Base-by-base conservation (phyloP, 2,113 vertebrate genomes). In the Melospiza melodia region DNA sequence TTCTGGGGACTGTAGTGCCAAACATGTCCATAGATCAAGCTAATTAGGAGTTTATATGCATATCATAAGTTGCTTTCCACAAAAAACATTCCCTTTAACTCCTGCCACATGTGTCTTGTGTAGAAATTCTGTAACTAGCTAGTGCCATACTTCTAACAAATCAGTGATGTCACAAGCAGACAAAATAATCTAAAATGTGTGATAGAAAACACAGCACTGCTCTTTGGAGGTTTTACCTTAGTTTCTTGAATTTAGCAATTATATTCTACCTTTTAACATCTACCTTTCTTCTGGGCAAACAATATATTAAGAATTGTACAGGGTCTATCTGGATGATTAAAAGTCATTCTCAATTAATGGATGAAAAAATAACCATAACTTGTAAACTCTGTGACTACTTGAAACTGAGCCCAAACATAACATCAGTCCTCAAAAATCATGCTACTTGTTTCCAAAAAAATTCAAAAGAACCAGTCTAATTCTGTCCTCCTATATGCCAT, bases 401-500 rank as follows among this genome's bases (percentile, higher is more conserved):
- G 51, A 91, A 93, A 62, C 27, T 58, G 22, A 89, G 24, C 5
- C 13, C 19, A 35, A 77, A 61, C 7, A 10, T 55, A 72, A 68
- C 44, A 52, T 48, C 41, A 43, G n/a, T 41, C 31, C 9, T 68
- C 52, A 82, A 93, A 72, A 48, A 55, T 43, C 11, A 39, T 16
- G 7, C 21, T 74, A 11, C 3, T 41, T 85, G 4, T n/a, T 83
- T 76, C 35, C 23, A 65, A 90, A 86, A 46, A 48, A 33, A 20
- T 6, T 0, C 19, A 61, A 48, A 3, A 81, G 2, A 87, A 58
- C 1, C 0, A 2, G 5, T 44, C 25, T 46, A 63, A 73, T 69
- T 73, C 24, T 80, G 27, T 25, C 43, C 15, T 67, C 11, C 3
- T 49, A 2, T 31, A 7, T 41, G 31, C 49, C 20, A 20, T 41